Base-by-base conservation (phyloP, 1,140 invertebrate genomes). In the Leptopilina clavipes region DNA sequence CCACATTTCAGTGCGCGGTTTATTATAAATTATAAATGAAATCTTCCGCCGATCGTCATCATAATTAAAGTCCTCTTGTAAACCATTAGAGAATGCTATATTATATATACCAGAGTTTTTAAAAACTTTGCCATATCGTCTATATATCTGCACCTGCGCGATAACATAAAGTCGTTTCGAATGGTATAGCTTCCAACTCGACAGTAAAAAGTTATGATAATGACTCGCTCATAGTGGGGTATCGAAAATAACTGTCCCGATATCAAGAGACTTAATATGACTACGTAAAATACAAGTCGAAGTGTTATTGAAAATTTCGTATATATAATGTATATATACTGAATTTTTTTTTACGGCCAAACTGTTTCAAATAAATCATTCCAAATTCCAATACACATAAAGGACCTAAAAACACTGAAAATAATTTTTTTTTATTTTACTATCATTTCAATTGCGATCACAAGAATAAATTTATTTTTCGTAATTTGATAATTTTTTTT, bases 201-300 rank as follows among this genome's bases (percentile, higher is more conserved):
- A 65, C 59, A 65, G 59, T 65, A 65, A 65, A 65, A 65, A 65
- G 59, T 65, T 65, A 65, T 65, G 59, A 37, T 65, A 65, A 65
- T 65, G 59, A 65, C 59, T 65, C 59, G 56, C 56, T 65, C 25
- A 31, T 22, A 37, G 59, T 65, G 59, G 59, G 59, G 59, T 65
- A 65, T 65, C 59, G 59, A 65, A 65, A 65, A 65, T 65, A 65
- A 65, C 59, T 65, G 59, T 65, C 59, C 22, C 19, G 59, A 31
- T 65, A 65, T 65, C 25, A 65, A 65, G 59, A 31, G 59, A 65
- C 25, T 25, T 65, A 65, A 65, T 65, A 22, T 65, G 59, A 65
- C 59, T 65, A 37, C 22, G 59, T 65, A 31, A 65, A 65, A 65
- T 65, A 65, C 59, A 65, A 37, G 22, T 14, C 12, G 14, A 2